Conservation (phyloP, 2,113 vertebrate species). For the Raja brachyura region DNA sequence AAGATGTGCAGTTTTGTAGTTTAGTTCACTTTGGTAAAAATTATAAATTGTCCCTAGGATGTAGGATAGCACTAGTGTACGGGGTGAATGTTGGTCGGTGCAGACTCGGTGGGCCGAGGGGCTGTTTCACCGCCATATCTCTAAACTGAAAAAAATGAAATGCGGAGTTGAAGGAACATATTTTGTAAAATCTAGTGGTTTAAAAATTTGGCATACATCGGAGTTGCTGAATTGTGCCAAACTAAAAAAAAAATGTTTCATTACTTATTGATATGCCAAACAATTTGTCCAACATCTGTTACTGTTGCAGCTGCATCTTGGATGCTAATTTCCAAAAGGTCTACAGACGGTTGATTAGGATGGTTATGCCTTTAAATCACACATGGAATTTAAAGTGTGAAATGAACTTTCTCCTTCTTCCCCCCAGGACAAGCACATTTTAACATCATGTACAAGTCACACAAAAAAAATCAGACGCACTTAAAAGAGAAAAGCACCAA, state of each 20-base stretch:
- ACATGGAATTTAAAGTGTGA: not conserved
- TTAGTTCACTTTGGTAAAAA: too few relatives aligned
- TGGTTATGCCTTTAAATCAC: too few relatives aligned
- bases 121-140: too few relatives aligned
- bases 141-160: not conserved
- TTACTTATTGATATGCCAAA: not conserved
- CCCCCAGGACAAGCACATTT: too few relatives aligned
- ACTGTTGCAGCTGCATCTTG: not conserved
- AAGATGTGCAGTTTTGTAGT: too few relatives aligned
- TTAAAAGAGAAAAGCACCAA: not conserved
- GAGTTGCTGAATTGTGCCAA: not conserved
- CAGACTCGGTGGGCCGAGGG: too few relatives aligned
- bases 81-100: too few relatives aligned
- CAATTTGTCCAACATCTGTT: not conserved
- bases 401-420: not conserved
- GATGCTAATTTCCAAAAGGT: not conserved
- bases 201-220: not conserved
- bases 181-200: not conserved
- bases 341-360: not conserved
- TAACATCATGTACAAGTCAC: not conserved
- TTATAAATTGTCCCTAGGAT: too few relatives aligned
- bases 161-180: not conserved
- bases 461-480: not conserved
- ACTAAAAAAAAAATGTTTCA: not conserved
- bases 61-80: too few relatives aligned